Base-by-base conservation (phyloP, 1,140 invertebrate species). In the Neodiprion pinetum region DNA sequence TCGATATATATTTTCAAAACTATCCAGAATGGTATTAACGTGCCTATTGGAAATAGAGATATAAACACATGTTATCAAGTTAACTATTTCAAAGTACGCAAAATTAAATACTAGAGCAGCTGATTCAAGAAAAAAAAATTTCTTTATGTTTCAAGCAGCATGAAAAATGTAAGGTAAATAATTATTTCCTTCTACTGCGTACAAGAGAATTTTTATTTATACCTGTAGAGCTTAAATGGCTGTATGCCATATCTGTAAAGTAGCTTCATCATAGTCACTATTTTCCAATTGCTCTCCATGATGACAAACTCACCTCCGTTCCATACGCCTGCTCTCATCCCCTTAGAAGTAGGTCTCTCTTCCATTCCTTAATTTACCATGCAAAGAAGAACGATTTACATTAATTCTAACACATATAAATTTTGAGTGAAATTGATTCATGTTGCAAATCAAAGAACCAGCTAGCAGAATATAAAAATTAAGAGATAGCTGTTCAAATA, bases 201-300 rank as follows among this genome's bases (percentile, higher is more conserved):
- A 23, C 11, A 28, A 11, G 21, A 76, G 53, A 61, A 17, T 61
- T 61, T 61, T 61, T 17, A 8, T 5, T 86, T 83, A 76, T 87
- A 88, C 78, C 81, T 82, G n/a, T 86, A 50, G 40, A 92, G 84
- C 40, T 82, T 82, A 71, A 89, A 83, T 9, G 90, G 81, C 76
- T 90, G 86, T 50, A 89, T 80, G 11, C 92, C 92, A 84, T 93
- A 93, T 80, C 89, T 84, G 82, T 88, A 90, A 40, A 93, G 71
- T 40, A 93, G 80, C 78, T 90, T 90, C 0, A 78, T 73, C 11
- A 90, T 61, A 5, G 87, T 90, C 17, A 91, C 53, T 2, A 88
- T 12, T 3, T 80, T 72, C 83, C 86, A 92, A 9, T 82, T 79
- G 79, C 90, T 91, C 74, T 90, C 89, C 77, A 86, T 76, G 72